phyloP scores from a whole-genome alignment of 2,888 invertebrate species.

The Eupithecia subfuscata region DNA sequence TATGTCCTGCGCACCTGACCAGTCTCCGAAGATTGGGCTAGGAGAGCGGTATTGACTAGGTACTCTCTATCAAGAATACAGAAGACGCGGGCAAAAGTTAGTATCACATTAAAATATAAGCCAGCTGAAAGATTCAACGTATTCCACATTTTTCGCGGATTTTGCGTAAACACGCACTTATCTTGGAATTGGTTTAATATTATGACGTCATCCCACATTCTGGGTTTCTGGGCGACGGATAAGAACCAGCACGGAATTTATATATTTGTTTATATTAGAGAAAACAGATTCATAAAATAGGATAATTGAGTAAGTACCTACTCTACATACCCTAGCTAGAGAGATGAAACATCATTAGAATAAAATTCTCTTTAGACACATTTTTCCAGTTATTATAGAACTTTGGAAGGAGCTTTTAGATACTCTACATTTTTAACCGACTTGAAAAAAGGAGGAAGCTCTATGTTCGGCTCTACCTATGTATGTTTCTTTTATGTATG shows the following conservation, averaged over 20 bases:
- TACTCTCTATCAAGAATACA: too few relatives aligned
- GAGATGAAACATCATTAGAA: neutral
- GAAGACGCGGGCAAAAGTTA: neutral
- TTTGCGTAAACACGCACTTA: neutral
- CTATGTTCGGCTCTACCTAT: too few relatives aligned
- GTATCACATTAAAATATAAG: neutral
- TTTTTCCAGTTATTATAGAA: neutral
- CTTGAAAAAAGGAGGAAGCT: too few relatives aligned
- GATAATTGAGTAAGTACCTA: neutral
- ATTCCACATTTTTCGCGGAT: neutral
- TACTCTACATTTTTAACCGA: neutral
- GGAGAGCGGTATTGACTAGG: too few relatives aligned
- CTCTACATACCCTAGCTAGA: too few relatives aligned
- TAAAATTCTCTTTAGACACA: neutral
- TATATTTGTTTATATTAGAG: constrained; percentile 13
- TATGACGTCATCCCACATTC: constrained; percentile 9
- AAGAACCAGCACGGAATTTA: constrained; percentile 19
- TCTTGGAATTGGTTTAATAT: neutral
- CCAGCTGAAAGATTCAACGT: neutral
- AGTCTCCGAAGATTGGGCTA: too few relatives aligned
- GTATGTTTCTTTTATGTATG: too few relatives aligned
- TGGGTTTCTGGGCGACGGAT: constrained; percentile 27
- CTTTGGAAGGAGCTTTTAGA: neutral
- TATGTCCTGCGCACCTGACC: too few relatives aligned
- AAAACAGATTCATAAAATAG: constrained; percentile 15